Evolutionary conservation across 2,888 invertebrate genomes (phyloP), one percentile per base, ranked within the genome.

Genomic region (Eremobia ochroleuca): DNA sequence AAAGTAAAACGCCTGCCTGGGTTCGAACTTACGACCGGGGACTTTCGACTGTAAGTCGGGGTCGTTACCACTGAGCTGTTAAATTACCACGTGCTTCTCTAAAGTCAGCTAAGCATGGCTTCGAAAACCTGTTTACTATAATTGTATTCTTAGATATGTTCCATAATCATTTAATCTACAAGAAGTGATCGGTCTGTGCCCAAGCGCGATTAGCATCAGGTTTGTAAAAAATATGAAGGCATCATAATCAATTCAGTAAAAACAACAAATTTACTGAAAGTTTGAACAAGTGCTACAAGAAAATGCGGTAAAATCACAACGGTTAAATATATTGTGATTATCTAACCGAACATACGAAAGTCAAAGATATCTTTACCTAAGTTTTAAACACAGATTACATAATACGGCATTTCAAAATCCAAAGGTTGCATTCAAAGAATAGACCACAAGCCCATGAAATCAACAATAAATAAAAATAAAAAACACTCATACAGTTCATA

Each of bases 401-500:
- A 67, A 46, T 31, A 46, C 0, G 28, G 9, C 28, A 25, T 71
- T 43, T 43, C 15, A 15, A n/a, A 59, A 75, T 37, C 18, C 0
- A 1, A 43, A 43, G 1, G 0, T 34, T n/a, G 2, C 5, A 21
- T 58, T 9, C 25, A 18, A 28, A 73, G 0, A 76, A 43, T 4
- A 18, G 13, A 59, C 2, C 4, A 43, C 4, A 4, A n/a, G 3
- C 43, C n/a, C 11, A 13, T 8, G 4, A 59, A 18, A 28, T 18
- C 11, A 21, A 52, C 15, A 28, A 52, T 11, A 6, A 28, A 40
- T 25, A 73, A 49, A 67, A 49, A 2, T n/a, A 37, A 52, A 74
- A 31, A 55, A 0, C n/a, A 25, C 15, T 25, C 13, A 34, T 52
- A 13, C 40, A 79, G 66, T 69, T 66, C 37, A 84, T 79, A 67